Percentiles rank a stretch among this genome's conserved stretches.
These are phyloP conservation scores for Cerceris ruficornis DNA, from an alignment of 2,888 invertebrate genomes.

Conservation along the genomic window DNA sequence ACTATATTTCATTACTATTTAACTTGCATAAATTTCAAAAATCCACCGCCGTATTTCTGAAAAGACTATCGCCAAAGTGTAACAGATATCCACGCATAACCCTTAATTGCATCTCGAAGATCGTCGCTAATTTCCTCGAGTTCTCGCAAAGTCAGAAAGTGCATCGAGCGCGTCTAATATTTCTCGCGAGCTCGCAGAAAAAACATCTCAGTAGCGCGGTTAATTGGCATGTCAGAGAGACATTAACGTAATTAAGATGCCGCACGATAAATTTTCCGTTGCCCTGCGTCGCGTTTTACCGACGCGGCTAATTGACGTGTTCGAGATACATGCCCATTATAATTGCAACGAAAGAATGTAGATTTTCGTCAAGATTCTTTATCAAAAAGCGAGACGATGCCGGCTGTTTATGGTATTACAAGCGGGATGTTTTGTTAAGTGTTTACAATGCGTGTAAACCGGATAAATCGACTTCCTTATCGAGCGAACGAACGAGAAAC, in stretches of 20 bases:
- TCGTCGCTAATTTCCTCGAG: not conserved
- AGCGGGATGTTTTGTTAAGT: not conserved
- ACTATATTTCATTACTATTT: not conserved
- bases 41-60: too few relatives aligned
- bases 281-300: slow-evolving; percentile 16
- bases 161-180: not conserved
- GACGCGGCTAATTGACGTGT: slow-evolving; percentile 28
- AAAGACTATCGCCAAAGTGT: too few relatives aligned
- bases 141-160: not conserved
- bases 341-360: not conserved
- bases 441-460: slow-evolving; percentile 13
- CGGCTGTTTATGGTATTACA: slow-evolving; percentile 20
- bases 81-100: too few relatives aligned
- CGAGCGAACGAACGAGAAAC: slow-evolving; percentile 1
- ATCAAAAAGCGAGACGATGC: not conserved
- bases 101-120: too few relatives aligned
- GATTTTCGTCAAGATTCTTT: not conserved
- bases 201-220: slow-evolving; percentile 30
- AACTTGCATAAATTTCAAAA: not conserved
- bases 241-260: slow-evolving; percentile 36
- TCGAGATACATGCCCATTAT: not conserved
- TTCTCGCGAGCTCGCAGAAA: not conserved
- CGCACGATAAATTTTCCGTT: slow-evolving; percentile 39
- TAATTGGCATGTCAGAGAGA: slow-evolving; percentile 28
- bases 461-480: slow-evolving; percentile 23